Evolutionary conservation across 2,797 vertebrate genomes (phyloP).

Genomic region (Macropus fuliginosus): DNA sequence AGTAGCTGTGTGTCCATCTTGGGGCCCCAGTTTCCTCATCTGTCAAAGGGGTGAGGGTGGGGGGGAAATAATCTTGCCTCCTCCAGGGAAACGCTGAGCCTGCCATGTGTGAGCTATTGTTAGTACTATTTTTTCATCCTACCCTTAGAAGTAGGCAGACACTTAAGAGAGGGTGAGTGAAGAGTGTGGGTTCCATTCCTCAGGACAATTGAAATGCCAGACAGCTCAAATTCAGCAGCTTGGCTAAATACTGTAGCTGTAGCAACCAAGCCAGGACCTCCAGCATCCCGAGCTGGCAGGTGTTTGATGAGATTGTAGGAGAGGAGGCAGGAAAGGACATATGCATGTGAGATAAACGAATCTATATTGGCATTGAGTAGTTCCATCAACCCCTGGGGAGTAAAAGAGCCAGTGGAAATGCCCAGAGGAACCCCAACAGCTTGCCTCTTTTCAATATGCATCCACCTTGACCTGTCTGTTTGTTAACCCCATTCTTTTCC

Average conservation of each 20-base stretch:
- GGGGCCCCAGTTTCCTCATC: neutral
- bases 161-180: neutral
- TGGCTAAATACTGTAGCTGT: neutral
- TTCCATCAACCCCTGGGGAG: neutral
- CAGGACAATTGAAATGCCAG: neutral
- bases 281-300: neutral
- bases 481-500: neutral
- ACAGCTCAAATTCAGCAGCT: neutral
- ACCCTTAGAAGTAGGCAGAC: neutral
- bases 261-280: neutral
- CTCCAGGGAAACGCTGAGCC: neutral
- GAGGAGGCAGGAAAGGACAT: neutral
- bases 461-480: neutral
- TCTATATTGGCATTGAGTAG: neutral
- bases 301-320: neutral
- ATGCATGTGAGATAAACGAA: neutral
- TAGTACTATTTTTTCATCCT: neutral
- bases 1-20: neutral
- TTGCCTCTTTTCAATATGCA: neutral
- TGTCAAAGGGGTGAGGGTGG: neutral
- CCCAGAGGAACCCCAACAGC: neutral
- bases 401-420: neutral
- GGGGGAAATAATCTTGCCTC: neutral
- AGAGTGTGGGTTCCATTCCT: neutral
- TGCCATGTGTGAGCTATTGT: neutral